phyloP scores from a whole-genome alignment of 2,113 vertebrate species.

The Calidris pygmaea region DNA sequence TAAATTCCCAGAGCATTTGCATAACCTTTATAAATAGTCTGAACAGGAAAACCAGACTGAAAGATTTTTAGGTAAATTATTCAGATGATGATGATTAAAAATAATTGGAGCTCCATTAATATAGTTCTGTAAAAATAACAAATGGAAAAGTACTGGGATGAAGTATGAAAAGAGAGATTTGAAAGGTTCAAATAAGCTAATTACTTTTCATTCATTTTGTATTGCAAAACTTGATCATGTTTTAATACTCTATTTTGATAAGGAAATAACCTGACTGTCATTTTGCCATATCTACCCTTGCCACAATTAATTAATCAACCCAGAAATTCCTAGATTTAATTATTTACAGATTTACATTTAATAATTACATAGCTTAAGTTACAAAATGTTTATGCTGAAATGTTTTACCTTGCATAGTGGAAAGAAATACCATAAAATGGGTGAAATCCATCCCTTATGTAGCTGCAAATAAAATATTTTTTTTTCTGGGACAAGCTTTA shows the following conservation, averaged over 20 bases:
- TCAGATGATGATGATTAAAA: constrained; percentile 31
- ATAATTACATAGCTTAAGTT: not conserved
- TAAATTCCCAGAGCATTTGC: not conserved
- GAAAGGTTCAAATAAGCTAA: not conserved
- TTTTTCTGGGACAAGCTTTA: not conserved
- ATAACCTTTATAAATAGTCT: not conserved
- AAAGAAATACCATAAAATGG: not conserved
- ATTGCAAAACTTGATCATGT: not conserved
- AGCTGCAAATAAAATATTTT: not conserved
- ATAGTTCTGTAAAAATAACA: not conserved
- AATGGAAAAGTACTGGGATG: not conserved
- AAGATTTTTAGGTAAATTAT: constrained; percentile 32
- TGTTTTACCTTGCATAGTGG: not conserved
- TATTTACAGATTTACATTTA: not conserved
- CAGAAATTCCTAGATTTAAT: not conserved
- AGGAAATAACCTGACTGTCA: not conserved
- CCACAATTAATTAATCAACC: not conserved
- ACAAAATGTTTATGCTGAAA: not conserved
- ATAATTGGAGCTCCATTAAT: constrained; percentile 18
- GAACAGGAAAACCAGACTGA: constrained; percentile 17
- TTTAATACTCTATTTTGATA: not conserved
- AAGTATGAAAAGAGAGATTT: not conserved
- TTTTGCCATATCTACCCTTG: not conserved
- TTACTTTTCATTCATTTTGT: not conserved
- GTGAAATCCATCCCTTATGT: not conserved